Percentiles rank a stretch among this genome's conserved stretches.
Evolutionary conservation across 2,888 invertebrate species (phyloP).

Genomic region (Gastracanthus pulcherrimus): DNA sequence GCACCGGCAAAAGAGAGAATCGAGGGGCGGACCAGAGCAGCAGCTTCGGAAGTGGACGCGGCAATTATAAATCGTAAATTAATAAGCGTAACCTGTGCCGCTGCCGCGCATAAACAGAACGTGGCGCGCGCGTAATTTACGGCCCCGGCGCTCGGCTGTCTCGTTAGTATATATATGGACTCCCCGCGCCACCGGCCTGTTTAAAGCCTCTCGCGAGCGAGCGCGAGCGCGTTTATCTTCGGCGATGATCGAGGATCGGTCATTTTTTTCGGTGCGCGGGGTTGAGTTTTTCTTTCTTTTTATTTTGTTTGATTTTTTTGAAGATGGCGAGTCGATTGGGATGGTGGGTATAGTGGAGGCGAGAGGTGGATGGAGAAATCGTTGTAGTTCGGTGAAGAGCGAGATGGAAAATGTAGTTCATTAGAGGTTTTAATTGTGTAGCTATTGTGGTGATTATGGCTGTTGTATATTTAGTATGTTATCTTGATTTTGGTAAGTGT

Average conservation of each 20-base stretch:
- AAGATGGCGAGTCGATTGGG: not conserved
- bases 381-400: too few relatives aligned
- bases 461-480: too few relatives aligned
- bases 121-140: conserved; percentile 49
- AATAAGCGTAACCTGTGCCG: conserved; percentile 66
- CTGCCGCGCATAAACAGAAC: conserved; percentile 42
- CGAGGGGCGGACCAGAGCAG: conserved; percentile 19
- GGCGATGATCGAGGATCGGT: conserved; percentile 46
- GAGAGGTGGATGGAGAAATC: too few relatives aligned
- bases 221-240: conserved; percentile 37
- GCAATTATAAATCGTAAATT: conserved; percentile 72
- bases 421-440: too few relatives aligned
- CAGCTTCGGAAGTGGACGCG: conserved; percentile 55
- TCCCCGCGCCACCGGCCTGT: not conserved
- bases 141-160: conserved; percentile 38
- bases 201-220: not conserved
- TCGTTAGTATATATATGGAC: conserved; percentile 51
- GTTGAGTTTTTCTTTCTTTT: too few relatives aligned
- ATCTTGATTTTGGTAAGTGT: too few relatives aligned
- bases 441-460: too few relatives aligned
- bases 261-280: conserved; percentile 15
- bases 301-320: not conserved
- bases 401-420: too few relatives aligned
- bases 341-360: too few relatives aligned
- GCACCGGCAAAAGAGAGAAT: not conserved